A percentile compares a stretch with the other conserved stretches of the same genome.
Evolutionary conservation across 2,888 invertebrate genomes (phyloP).

Genomic region (Ramazzottius varieornatus): DNA sequence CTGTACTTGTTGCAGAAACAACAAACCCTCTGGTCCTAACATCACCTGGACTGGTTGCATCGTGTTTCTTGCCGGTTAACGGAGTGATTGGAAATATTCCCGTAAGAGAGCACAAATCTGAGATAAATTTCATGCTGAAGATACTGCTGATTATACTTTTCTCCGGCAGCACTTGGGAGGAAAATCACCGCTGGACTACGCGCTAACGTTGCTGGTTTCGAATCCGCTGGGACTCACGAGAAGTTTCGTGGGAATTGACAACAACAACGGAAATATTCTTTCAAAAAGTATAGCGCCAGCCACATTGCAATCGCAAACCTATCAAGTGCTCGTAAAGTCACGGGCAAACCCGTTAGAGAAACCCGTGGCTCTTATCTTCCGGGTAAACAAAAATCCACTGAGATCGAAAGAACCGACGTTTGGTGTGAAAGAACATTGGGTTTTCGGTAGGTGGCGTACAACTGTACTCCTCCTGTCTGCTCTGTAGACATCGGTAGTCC

Average conservation of each 20-base stretch:
- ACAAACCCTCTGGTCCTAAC: too few species aligned
- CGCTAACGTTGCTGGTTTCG: background rate
- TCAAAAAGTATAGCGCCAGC: background rate
- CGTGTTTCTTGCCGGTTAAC: background rate
- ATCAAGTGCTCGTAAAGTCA: too few species aligned
- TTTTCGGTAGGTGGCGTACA: background rate
- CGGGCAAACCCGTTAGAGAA: too few species aligned
- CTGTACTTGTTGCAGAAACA: too few species aligned
- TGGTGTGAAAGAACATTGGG: too few species aligned
- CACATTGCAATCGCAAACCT: background rate
- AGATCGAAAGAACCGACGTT: too few species aligned
- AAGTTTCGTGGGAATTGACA: background rate
- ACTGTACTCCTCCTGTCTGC: background rate
- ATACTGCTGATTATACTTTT: background rate
- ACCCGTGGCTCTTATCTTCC: too few species aligned
- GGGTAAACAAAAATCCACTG: too few species aligned
- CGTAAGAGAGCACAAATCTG: background rate
- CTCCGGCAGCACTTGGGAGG: background rate
- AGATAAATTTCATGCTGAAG: background rate
- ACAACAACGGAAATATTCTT: background rate
- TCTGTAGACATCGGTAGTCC: background rate
- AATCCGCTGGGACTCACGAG: background rate
- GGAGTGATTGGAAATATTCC: background rate
- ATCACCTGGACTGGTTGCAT: too few species aligned
- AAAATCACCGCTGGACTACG: background rate